Evolutionary conservation across 2,888 invertebrate genomes (phyloP).

Genomic region (Tuta absoluta): DNA sequence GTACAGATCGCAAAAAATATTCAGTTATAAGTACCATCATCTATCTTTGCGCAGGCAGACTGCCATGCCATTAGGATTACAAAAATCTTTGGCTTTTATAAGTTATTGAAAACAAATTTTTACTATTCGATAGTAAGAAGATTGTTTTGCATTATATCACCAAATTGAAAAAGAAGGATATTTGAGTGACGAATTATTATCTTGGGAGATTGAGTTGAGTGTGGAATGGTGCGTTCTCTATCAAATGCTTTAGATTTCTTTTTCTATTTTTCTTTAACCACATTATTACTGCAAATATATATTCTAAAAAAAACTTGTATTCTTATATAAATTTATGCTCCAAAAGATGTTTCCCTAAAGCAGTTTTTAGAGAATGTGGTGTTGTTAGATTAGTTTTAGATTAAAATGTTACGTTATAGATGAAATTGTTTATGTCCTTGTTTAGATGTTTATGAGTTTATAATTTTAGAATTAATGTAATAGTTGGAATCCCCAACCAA

Average conservation of each 20-base stretch:
- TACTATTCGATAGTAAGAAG: neutral
- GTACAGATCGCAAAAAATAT: no score
- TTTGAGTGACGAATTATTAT: constrained; percentile 5
- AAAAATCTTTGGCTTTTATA: neutral
- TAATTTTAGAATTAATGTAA: constrained; percentile 47
- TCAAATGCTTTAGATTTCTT: constrained; percentile 10
- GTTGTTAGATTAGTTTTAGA: constrained; percentile 51
- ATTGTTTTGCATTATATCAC: neutral
- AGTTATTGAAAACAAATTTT: neutral
- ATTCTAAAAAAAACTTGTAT: neutral
- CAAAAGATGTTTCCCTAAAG: neutral
- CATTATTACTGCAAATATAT: neutral
- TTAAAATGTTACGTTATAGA: constrained; percentile 64
- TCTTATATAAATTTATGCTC: neutral
- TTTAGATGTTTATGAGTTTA: constrained; percentile 70
- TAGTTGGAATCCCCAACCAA: constrained; percentile 60
- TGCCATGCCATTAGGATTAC: neutral
- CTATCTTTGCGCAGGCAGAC: no score
- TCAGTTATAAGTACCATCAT: no score
- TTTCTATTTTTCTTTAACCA: neutral
- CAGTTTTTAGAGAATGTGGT: constrained; percentile 32
- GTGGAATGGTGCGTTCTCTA: constrained; percentile 7
- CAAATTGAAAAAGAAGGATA: neutral
- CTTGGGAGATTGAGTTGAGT: neutral
- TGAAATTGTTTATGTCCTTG: constrained; percentile 73